Conservation (phyloP, 2,888 invertebrate genomes). For the Drosophila nr. medialis region DNA sequence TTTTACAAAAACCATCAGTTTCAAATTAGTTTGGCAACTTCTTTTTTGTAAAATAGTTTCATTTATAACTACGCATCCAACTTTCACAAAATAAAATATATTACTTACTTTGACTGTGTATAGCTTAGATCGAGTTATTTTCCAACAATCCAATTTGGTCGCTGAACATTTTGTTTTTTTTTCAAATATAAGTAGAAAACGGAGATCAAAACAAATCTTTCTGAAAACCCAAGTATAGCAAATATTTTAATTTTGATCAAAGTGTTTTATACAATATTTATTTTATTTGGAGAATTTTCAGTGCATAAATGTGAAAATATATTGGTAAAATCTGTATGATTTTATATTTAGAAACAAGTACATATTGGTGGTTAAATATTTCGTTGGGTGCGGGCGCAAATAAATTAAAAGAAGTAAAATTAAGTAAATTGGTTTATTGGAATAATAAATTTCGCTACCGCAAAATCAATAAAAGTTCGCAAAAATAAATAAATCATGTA, state of each 20-base stretch:
- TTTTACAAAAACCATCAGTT: neutral
- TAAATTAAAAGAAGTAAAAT: neutral
- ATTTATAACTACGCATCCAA: neutral
- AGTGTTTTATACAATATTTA: neutral
- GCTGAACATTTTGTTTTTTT: no score
- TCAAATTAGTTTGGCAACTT: neutral
- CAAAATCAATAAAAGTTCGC: neutral
- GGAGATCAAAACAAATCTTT: neutral
- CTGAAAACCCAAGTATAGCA: neutral
- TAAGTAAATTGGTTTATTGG: constrained; percentile 1
- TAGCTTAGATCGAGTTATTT: neutral
- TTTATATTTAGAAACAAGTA: constrained; percentile 24
- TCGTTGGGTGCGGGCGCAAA: constrained; percentile 32
- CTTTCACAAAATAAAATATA: neutral
- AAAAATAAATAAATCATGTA: neutral
- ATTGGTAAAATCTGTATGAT: neutral
- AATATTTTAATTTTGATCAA: neutral
- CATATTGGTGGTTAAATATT: constrained; percentile 28
- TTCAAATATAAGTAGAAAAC: neutral
- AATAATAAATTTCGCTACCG: constrained; percentile 22
- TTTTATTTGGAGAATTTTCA: neutral
- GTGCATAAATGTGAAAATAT: neutral
- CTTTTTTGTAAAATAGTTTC: neutral
- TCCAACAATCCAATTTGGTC: no score
- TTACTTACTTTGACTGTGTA: neutral